These are phyloP conservation scores for Chaetodon trifasciatus DNA, from an alignment of 2,797 vertebrate species.

Conservation along the genomic window DNA sequence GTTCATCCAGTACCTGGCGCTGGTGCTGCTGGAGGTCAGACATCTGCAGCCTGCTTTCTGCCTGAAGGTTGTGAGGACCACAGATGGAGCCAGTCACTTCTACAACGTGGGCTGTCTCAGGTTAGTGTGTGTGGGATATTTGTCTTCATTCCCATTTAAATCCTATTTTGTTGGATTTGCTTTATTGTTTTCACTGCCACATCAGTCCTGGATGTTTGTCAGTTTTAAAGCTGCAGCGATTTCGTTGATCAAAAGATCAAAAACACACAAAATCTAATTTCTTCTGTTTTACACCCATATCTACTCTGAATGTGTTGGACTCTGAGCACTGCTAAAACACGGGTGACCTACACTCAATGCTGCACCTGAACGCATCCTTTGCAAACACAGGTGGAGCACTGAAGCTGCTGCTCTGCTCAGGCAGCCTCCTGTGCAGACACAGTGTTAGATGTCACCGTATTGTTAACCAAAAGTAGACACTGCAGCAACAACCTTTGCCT, in stretches of 20 bases:
- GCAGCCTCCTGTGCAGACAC: no score
- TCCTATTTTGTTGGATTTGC: not conserved
- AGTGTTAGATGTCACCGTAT: no score
- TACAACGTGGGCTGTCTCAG: slow-evolving; percentile 93
- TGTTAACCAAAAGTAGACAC: not conserved
- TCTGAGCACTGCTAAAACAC: no score
- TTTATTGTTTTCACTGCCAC: no score
- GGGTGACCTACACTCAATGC: no score
- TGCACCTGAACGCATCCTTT: no score
- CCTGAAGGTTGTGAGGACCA: slow-evolving; percentile 91
- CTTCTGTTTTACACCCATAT: no score
- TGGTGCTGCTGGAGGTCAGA: slow-evolving; percentile 91
- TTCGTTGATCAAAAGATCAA: no score
- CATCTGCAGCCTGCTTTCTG: slow-evolving; percentile 93
- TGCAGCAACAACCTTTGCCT: not conserved
- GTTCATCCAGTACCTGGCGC: slow-evolving; percentile 92
- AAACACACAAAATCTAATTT: no score
- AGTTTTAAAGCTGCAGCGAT: no score
- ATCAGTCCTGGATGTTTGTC: no score
- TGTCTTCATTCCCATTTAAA: not conserved
- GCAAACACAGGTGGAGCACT: not conserved
- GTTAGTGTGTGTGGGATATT: slow-evolving; percentile 60
- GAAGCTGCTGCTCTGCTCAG: not conserved
- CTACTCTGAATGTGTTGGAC: no score
- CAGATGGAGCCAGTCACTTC: slow-evolving; percentile 90